These are phyloP conservation scores for Nebria brevicollis DNA, from an alignment of 2,888 invertebrate genomes.

Conservation along the genomic window DNA sequence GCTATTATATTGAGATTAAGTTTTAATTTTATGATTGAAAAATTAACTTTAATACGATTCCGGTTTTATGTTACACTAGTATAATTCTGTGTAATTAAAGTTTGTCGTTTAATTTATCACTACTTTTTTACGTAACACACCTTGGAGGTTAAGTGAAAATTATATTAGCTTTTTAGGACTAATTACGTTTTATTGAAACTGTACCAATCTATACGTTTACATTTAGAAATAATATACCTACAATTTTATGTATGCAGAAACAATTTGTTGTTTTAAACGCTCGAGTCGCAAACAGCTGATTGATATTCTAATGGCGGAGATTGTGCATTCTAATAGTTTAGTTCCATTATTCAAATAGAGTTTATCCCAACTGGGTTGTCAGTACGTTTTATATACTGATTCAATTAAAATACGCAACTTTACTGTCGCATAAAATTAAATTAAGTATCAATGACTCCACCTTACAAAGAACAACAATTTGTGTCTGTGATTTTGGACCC, in stretches of 20 bases:
- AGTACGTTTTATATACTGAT: no score
- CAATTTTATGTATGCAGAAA: no score
- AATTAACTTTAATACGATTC: conserved; percentile 2
- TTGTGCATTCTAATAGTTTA: no score
- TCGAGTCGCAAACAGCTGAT: no score
- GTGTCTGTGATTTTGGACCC: neutral
- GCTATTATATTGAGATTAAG: conserved; percentile 12
- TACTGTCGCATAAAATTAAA: neutral
- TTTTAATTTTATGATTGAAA: neutral
- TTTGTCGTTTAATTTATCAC: neutral
- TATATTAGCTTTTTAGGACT: no score
- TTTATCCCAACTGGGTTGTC: no score
- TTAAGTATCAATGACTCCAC: neutral
- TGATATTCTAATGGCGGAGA: no score
- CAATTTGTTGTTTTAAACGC: no score
- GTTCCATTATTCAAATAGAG: no score
- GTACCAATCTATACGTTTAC: no score
- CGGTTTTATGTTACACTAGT: neutral
- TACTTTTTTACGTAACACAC: neutral
- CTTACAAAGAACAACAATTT: neutral
- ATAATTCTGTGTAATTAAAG: neutral
- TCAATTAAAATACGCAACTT: neutral
- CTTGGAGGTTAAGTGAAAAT: neutral
- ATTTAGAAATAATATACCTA: no score
- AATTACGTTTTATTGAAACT: no score